Conservation (phyloP, 2,888 invertebrate genomes). For the Carterocephalus palaemon region DNA sequence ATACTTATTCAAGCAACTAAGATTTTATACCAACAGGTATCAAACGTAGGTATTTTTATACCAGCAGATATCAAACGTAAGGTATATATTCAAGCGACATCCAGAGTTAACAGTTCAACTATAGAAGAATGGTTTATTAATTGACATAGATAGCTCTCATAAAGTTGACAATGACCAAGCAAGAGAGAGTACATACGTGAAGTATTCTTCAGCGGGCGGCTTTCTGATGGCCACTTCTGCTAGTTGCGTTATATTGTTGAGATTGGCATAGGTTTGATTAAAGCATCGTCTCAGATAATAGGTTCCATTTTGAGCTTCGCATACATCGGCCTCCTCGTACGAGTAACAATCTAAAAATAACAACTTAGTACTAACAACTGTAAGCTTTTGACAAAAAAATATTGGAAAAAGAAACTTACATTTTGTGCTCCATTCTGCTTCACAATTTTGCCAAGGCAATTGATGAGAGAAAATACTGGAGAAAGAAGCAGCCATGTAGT, state of each 20-base stretch:
- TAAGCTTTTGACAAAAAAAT: background rate
- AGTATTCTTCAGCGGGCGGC: constrained; percentile 86
- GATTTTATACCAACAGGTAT: constrained; percentile 2
- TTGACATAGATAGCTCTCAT: constrained; percentile 4
- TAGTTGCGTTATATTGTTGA: constrained; percentile 75
- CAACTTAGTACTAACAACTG: background rate
- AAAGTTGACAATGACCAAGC: constrained; percentile 15
- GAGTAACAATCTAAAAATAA: constrained; percentile 81
- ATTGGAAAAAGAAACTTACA: constrained; percentile 57
- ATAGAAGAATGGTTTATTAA: constrained; percentile 1
- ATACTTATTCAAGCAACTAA: no score
- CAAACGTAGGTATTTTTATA: no score
- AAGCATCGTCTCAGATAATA: constrained; percentile 81
- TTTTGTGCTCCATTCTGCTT: constrained; percentile 83
- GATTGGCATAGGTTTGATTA: constrained; percentile 76
- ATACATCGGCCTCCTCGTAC: constrained; percentile 82
- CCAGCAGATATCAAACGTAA: no score
- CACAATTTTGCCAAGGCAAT: constrained; percentile 86
- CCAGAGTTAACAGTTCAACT: no score
- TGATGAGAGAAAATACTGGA: constrained; percentile 80
- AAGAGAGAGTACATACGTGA: constrained; percentile 70
- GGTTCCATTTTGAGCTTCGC: constrained; percentile 80
- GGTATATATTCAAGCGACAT: no score
- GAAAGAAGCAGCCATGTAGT: constrained; percentile 82
- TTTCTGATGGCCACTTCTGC: constrained; percentile 78